These are phyloP conservation scores for Falcaria lacertinaria DNA, from an alignment of 2,888 invertebrate species.

Conservation along the genomic window DNA sequence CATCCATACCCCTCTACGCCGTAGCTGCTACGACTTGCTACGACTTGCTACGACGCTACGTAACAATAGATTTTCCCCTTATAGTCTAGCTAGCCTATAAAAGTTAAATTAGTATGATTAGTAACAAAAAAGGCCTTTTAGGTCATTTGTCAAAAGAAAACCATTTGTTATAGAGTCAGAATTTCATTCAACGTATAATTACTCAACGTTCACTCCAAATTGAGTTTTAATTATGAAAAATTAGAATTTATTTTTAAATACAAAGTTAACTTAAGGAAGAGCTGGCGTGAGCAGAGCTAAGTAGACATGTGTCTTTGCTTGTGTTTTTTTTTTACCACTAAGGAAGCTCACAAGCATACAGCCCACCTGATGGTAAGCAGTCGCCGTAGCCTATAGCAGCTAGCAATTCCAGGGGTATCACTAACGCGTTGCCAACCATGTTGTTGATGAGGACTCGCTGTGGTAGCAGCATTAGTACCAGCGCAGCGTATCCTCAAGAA, in stretches of 20 bases:
- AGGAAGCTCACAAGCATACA: too few species aligned
- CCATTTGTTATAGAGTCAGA: conserved; percentile 43
- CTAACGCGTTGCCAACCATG: too few species aligned
- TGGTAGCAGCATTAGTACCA: too few species aligned
- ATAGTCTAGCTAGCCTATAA: neutral
- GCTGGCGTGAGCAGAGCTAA: neutral
- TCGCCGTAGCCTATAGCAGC: too few species aligned
- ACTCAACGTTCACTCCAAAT: conserved; percentile 31
- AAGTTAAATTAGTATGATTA: conserved; percentile 11
- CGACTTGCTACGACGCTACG: conserved; percentile 14
- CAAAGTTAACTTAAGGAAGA: neutral
- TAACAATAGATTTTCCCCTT: conserved; percentile 3
- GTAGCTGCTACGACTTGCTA: conserved; percentile 7
- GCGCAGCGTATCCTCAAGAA: too few species aligned
- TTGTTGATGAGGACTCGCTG: too few species aligned
- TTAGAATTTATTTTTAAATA: conserved; percentile 14
- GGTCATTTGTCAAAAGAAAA: conserved; percentile 49
- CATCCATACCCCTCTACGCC: neutral
- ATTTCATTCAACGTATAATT: conserved; percentile 41
- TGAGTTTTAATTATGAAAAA: conserved; percentile 45
- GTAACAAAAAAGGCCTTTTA: conserved; percentile 26
- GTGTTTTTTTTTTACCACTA: too few species aligned
- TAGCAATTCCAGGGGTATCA: too few species aligned
- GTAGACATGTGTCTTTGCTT: too few species aligned
- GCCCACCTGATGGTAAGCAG: too few species aligned